Conservation (phyloP, 1,140 invertebrate species). For the Cardiocondyla obscurior region DNA sequence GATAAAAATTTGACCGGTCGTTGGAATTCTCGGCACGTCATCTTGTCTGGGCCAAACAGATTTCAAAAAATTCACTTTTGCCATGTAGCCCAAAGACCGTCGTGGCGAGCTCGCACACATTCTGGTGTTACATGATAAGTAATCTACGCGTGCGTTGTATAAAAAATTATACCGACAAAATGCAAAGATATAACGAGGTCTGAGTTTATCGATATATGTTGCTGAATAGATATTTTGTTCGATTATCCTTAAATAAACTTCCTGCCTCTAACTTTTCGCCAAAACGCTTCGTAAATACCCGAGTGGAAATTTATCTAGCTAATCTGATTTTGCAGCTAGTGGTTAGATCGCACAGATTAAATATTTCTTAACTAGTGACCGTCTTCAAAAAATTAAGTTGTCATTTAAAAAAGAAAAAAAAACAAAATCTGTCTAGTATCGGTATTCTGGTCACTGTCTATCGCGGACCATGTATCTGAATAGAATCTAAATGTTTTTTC, state of each 20-base stretch:
- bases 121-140: slow-evolving; percentile 26
- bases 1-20: slow-evolving; percentile 62
- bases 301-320: too few species aligned
- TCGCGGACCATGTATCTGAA: too few species aligned
- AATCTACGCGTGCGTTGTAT: not conserved
- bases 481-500: too few species aligned
- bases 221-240: not conserved
- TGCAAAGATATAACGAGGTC: not conserved
- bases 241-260: not conserved
- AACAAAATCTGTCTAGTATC: too few species aligned
- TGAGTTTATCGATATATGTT: not conserved
- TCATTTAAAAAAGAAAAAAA: too few species aligned
- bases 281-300: too few species aligned
- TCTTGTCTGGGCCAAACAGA: slow-evolving; percentile 49
- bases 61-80: slow-evolving; percentile 69
- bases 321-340: too few species aligned
- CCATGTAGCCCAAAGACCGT: slow-evolving; percentile 13
- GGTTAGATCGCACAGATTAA: too few species aligned
- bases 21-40: slow-evolving; percentile 59
- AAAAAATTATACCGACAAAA: not conserved
- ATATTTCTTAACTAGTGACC: too few species aligned
- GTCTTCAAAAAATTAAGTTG: too few species aligned
- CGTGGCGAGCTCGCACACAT: slow-evolving; percentile 19
- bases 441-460: too few species aligned
- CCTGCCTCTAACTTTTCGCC: too few species aligned